These are phyloP conservation scores for Deroplatys truncata DNA, from an alignment of 2,888 invertebrate species.

Conservation along the genomic window DNA sequence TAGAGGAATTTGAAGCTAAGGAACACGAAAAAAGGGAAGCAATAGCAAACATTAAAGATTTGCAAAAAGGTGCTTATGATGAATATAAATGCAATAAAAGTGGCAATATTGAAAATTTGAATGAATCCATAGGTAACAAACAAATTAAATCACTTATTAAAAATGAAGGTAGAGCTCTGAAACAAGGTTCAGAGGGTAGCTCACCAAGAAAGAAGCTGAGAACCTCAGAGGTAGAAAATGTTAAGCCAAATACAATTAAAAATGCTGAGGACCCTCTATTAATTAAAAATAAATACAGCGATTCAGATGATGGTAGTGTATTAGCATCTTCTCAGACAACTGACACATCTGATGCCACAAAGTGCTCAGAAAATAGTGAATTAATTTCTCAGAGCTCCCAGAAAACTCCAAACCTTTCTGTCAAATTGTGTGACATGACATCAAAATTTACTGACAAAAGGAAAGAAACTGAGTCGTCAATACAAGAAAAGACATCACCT, in stretches of 20 bases:
- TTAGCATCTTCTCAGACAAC: background rate
- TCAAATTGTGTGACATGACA: background rate
- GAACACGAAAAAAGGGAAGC: background rate
- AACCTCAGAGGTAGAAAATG: background rate
- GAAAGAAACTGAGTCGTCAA: background rate
- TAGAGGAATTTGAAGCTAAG: background rate
- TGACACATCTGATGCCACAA: background rate
- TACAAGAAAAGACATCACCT: background rate
- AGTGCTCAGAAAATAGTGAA: background rate
- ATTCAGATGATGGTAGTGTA: background rate
- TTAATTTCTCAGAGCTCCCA: background rate
- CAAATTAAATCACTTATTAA: background rate
- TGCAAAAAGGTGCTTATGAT: background rate
- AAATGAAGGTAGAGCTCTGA: background rate
- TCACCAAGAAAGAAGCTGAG: background rate
- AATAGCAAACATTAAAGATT: background rate
- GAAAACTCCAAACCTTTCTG: background rate
- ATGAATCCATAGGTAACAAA: background rate
- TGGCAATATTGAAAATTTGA: background rate
- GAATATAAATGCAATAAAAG: background rate
- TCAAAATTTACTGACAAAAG: background rate
- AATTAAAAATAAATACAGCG: background rate
- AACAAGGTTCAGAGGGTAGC: background rate
- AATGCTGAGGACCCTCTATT: background rate
- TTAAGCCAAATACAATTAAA: background rate